phyloP scores from a whole-genome alignment of 1,140 invertebrate genomes.

The Aphaenogaster floridana region DNA sequence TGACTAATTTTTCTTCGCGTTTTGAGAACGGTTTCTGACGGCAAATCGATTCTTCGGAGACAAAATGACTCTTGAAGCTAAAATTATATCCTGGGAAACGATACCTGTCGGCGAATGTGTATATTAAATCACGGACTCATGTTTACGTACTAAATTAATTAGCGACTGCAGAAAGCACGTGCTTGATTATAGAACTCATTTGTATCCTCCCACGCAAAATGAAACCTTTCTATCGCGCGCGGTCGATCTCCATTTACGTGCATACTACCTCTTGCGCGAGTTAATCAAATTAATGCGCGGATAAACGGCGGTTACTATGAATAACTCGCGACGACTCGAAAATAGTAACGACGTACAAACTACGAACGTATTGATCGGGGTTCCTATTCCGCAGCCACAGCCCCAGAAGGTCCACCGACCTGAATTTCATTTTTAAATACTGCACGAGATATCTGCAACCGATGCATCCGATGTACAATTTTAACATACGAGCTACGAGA shows the following conservation, averaged over 20 bases:
- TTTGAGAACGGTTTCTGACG: background rate
- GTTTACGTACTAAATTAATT: constrained; percentile 21
- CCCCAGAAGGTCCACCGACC: constrained; percentile 77
- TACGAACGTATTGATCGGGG: constrained; percentile 72
- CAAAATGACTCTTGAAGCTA: background rate
- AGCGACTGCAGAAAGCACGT: background rate
- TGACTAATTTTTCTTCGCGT: background rate
- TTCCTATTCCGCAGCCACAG: constrained; percentile 64
- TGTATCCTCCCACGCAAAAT: background rate
- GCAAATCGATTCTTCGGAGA: background rate
- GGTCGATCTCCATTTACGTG: constrained; percentile 19
- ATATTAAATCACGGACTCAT: background rate
- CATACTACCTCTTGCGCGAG: background rate
- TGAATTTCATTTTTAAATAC: constrained; percentile 70
- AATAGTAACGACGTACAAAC: constrained; percentile 67
- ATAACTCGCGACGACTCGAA: constrained; percentile 69
- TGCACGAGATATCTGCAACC: background rate
- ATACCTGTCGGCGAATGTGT: background rate
- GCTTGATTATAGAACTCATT: background rate
- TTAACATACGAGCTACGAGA: background rate
- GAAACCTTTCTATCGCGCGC: background rate
- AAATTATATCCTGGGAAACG: background rate
- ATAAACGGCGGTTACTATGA: constrained; percentile 48
- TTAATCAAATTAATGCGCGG: constrained; percentile 44
- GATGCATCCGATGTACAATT: background rate